These are phyloP conservation scores for Anolis apletophallus DNA, from an alignment of 2,797 vertebrate genomes.

Conservation along the genomic window DNA sequence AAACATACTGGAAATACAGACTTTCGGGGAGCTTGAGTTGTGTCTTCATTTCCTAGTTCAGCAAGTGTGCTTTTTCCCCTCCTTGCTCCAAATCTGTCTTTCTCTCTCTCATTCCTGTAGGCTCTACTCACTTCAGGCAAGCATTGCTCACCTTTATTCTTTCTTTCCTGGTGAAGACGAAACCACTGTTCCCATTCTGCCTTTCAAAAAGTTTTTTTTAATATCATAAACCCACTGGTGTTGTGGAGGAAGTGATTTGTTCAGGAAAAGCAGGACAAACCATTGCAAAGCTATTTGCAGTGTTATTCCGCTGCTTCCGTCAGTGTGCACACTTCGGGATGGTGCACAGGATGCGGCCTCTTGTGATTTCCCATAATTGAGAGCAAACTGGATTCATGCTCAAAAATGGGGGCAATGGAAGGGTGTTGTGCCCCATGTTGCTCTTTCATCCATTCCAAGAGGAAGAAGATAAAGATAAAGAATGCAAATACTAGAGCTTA, in stretches of 20 bases:
- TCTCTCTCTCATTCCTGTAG: background rate
- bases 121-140: background rate
- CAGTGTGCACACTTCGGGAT: background rate
- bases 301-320: background rate
- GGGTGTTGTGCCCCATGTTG: no score
- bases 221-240: background rate
- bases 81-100: background rate
- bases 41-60: background rate
- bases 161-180: background rate
- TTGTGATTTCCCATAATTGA: no score
- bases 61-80: background rate
- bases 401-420: background rate
- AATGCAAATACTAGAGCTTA: background rate
- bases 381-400: no score
- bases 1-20: background rate
- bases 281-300: background rate
- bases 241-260: background rate
- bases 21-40: background rate
- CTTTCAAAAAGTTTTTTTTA: background rate
- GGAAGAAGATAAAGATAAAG: background rate
- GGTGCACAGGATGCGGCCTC: no score
- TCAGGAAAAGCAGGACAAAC: background rate
- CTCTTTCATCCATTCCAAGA: background rate
- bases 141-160: background rate
- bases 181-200: background rate